Evolutionary conservation across 1,140 invertebrate genomes (phyloP).

Genomic region (Pantala flavescens): DNA sequence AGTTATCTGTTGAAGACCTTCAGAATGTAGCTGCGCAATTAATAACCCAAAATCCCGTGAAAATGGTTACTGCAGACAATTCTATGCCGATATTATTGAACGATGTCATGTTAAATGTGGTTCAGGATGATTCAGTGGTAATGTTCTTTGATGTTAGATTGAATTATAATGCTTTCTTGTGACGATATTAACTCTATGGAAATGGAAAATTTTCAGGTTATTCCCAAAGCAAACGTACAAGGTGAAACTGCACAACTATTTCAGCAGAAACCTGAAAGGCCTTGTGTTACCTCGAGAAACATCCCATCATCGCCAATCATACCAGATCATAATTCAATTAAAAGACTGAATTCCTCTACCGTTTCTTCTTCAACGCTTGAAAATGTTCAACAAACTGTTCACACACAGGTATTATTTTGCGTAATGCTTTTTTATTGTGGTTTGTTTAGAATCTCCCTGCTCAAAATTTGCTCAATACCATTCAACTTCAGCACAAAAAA

Average conservation of each 20-base stretch:
- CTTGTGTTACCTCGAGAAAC: not conserved
- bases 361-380: not conserved
- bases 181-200: not conserved
- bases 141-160: not conserved
- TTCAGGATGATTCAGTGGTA: not conserved
- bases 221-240: not conserved
- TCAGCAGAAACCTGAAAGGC: not conserved
- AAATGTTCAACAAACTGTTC: not conserved
- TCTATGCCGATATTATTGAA: not conserved
- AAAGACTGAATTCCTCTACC: not conserved
- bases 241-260: not conserved
- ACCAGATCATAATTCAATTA: not conserved
- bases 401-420: not conserved
- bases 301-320: not conserved
- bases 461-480: not conserved
- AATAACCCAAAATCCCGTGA: slow-evolving; percentile 26
- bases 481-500: slow-evolving; percentile 31
- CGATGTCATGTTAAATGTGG: not conserved
- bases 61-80: not conserved
- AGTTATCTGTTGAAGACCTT: slow-evolving; percentile 35
- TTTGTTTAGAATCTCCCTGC: too few species aligned
- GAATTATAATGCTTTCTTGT: not conserved
- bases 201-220: not conserved
- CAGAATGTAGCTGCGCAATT: slow-evolving; percentile 34
- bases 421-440: not conserved